These are phyloP conservation scores for Apogon talboti DNA, from an alignment of 2,797 vertebrate species.

Conservation along the genomic window DNA sequence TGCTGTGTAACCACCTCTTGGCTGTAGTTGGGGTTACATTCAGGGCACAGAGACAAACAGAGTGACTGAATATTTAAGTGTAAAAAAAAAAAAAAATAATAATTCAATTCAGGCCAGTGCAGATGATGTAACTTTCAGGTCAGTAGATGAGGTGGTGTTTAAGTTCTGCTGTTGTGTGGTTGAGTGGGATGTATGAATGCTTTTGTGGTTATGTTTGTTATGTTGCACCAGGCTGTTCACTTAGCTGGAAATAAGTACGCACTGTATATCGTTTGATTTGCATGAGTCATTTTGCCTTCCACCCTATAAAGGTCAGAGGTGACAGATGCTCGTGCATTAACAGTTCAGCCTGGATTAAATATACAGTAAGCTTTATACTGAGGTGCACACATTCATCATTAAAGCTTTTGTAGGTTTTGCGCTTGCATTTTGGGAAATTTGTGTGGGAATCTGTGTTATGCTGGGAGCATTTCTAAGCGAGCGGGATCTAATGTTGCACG, in stretches of 20 bases:
- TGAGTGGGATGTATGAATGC: neutral
- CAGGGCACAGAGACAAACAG: slow-evolving; percentile 8
- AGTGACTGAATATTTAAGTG: neutral
- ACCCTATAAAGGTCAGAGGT: neutral
- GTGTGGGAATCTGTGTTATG: no score
- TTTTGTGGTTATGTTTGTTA: neutral
- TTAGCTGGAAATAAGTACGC: no score
- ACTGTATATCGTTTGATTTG: no score
- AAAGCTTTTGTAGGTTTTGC: no score
- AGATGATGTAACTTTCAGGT: slow-evolving; percentile 5
- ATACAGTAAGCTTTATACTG: no score
- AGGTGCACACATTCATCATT: no score
- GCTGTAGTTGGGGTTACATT: slow-evolving; percentile 1
- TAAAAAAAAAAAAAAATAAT: neutral
- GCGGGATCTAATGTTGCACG: no score
- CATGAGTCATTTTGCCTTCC: no score
- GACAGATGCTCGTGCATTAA: neutral
- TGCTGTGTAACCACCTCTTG: neutral
- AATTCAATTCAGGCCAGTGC: slow-evolving; percentile 1
- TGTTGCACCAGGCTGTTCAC: no score
- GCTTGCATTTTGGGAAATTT: no score
- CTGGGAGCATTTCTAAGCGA: no score
- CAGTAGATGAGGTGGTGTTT: neutral
- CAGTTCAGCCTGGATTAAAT: neutral
- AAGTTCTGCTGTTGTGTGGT: neutral